These are phyloP conservation scores for Anthophora plumipes DNA, from an alignment of 2,888 invertebrate genomes.

Conservation along the genomic window DNA sequence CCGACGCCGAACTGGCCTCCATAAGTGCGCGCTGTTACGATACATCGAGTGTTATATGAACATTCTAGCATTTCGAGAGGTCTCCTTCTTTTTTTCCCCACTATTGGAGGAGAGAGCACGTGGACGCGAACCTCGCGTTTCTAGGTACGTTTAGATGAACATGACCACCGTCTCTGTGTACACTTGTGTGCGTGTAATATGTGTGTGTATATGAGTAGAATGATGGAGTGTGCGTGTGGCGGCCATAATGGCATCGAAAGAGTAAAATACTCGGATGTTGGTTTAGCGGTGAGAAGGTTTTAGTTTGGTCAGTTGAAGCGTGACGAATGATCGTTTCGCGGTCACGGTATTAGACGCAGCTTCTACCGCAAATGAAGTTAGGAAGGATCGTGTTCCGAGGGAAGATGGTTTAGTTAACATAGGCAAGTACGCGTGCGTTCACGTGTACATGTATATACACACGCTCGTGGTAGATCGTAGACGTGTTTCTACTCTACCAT, in stretches of 20 bases:
- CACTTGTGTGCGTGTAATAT: slow-evolving; percentile 29
- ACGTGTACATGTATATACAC: too few relatives aligned
- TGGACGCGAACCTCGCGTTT: slow-evolving; percentile 39
- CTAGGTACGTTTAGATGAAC: slow-evolving; percentile 31
- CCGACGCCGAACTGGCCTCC: slow-evolving; percentile 7
- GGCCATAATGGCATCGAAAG: slow-evolving; percentile 19
- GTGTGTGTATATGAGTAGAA: not conserved
- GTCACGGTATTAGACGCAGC: too few relatives aligned
- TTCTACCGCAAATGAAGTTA: too few relatives aligned
- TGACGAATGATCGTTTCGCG: not conserved
- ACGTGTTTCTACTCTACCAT: too few relatives aligned
- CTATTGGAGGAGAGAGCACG: slow-evolving; percentile 38
- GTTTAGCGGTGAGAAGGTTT: not conserved
- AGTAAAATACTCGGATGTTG: slow-evolving; percentile 10
- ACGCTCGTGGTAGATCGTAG: too few relatives aligned
- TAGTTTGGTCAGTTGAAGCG: not conserved
- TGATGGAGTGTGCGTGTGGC: slow-evolving; percentile 3
- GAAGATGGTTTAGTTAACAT: slow-evolving; percentile 3
- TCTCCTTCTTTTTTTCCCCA: too few relatives aligned
- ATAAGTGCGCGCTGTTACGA: slow-evolving; percentile 44
- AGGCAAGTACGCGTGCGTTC: slow-evolving; percentile 29
- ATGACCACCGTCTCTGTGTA: slow-evolving; percentile 7
- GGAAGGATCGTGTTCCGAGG: not conserved
- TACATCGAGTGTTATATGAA: slow-evolving; percentile 38
- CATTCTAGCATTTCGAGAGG: slow-evolving; percentile 15